These are phyloP conservation scores for Drosophila ironensis DNA, from an alignment of 1,140 invertebrate species.

Conservation along the genomic window DNA sequence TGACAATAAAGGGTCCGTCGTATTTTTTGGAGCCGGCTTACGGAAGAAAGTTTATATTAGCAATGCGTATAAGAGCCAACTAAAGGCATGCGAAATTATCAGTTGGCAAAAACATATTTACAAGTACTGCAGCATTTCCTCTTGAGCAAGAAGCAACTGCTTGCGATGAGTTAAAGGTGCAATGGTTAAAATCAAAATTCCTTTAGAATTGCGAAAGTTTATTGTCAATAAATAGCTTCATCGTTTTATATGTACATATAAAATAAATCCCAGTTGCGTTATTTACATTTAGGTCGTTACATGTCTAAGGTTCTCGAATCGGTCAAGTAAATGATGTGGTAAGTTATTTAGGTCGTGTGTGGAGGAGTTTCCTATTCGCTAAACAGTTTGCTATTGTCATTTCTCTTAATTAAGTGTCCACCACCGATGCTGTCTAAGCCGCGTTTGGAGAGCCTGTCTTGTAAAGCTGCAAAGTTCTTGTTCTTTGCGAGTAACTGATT, in stretches of 20 bases:
- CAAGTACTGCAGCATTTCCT: conserved; percentile 3
- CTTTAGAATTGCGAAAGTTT: conserved; percentile 42
- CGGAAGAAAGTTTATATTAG: neutral
- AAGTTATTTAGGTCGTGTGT: too few relatives aligned
- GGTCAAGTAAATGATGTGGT: conserved; percentile 9
- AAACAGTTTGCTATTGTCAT: conserved; percentile 23
- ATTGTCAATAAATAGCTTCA: conserved; percentile 34
- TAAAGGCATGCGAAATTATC: neutral
- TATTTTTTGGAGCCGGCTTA: conserved; percentile 47
- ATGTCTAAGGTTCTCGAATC: conserved; percentile 3
- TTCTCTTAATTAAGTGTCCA: conserved; percentile 59
- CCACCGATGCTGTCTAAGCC: conserved; percentile 66
- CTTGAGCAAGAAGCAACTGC: neutral
- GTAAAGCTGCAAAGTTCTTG: conserved; percentile 13
- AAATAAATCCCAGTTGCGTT: conserved; percentile 21
- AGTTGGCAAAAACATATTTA: neutral
- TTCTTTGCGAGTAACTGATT: conserved; percentile 26
- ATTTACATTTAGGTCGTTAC: conserved; percentile 19
- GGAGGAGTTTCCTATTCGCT: too few relatives aligned
- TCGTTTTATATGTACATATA: conserved; percentile 36
- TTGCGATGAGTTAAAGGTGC: neutral
- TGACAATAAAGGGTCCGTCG: conserved; percentile 44
- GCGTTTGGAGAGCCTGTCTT: conserved; percentile 39
- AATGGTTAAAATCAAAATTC: conserved; percentile 12
- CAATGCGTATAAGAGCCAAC: neutral